phyloP scores from a whole-genome alignment of 2,113 vertebrate species.

The Neoarius graeffei region DNA sequence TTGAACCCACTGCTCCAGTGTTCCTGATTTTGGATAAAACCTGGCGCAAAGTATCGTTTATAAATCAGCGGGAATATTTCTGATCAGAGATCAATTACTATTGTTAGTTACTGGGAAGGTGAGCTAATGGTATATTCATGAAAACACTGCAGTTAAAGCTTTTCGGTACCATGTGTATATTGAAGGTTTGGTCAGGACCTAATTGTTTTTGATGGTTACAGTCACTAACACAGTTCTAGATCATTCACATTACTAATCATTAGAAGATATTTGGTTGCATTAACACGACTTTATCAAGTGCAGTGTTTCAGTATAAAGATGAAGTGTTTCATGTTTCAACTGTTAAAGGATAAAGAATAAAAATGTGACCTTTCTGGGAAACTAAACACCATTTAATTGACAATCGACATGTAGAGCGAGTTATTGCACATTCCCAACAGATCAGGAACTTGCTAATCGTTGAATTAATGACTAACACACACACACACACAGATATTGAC shows the following conservation, averaged over 20 bases:
- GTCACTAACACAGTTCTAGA: background rate
- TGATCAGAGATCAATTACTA: no score
- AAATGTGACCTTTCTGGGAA: background rate
- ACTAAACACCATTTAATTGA: background rate
- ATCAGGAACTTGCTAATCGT: background rate
- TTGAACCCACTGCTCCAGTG: no score
- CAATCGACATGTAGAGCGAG: background rate
- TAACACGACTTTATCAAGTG: background rate
- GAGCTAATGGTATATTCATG: no score
- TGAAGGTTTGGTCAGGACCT: no score
- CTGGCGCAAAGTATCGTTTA: background rate
- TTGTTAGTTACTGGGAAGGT: no score
- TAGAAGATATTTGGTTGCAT: background rate
- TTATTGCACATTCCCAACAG: slow-evolving; percentile 9
- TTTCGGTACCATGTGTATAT: no score
- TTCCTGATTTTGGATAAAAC: background rate
- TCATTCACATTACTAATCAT: background rate
- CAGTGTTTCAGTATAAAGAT: background rate
- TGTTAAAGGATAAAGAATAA: background rate
- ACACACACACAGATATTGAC: background rate
- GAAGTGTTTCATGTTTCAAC: background rate
- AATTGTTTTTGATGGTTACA: no score
- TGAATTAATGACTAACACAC: background rate
- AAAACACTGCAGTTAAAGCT: no score
- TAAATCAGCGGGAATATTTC: no score